Percentiles rank a stretch among this genome's conserved stretches.
Conservation (phyloP, 2,113 vertebrate genomes). For the Larimichthys polyactis region DNA sequence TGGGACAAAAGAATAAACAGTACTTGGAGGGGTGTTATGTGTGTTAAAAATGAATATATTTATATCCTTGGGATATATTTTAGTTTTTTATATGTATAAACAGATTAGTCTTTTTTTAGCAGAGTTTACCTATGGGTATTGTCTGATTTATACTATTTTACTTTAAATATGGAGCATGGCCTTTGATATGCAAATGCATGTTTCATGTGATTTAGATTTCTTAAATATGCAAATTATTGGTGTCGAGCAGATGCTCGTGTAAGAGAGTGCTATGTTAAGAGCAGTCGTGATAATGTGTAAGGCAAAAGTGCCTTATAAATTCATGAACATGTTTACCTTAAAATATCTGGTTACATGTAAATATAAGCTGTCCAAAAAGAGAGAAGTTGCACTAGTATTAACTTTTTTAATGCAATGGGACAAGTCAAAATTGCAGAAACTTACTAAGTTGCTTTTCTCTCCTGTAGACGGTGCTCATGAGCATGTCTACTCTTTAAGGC, state of each 20-base stretch:
- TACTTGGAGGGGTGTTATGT: background rate
- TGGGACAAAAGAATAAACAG: background rate
- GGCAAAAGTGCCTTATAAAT: background rate
- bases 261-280: background rate
- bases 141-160: background rate
- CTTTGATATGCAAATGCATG: background rate
- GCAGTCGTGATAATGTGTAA: background rate
- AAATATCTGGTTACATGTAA: background rate
- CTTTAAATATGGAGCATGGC: background rate
- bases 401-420: too few species aligned
- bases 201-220: background rate
- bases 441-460: background rate
- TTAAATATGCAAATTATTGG: background rate
- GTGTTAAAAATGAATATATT: background rate
- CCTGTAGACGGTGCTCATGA: background rate
- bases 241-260: background rate
- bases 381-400: background rate
- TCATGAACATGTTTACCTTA: background rate
- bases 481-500: background rate
- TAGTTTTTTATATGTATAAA: background rate
- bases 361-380: background rate
- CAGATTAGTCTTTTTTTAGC: background rate
- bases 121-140: background rate
- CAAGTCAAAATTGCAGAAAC: too few species aligned
- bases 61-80: background rate